Base-by-base conservation (phyloP, 2,113 vertebrate genomes). In the Melanotaenia duboulayi region DNA sequence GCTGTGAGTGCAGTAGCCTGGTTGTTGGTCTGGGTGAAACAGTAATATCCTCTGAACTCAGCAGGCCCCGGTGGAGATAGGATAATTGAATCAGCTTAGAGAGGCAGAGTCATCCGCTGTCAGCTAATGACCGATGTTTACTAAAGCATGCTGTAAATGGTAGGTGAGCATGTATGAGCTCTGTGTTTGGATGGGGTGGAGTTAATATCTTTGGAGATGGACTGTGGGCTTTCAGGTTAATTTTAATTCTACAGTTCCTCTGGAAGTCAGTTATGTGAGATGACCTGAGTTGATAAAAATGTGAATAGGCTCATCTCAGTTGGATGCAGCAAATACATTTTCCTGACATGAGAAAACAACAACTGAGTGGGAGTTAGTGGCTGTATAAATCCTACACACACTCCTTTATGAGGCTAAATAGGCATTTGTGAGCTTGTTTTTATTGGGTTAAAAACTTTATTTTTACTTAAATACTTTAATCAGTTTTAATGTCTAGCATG, bases 21-120 rank as follows among this genome's bases (percentile, higher is more conserved):
- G 56, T 74, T 76, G 74, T 58, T 61, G 73, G 4, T 42, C 72
- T 62, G 72, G 60, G 59, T 61, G 78, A 66, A 85, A 74, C 59
- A 44, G 55, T 56, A 48, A 67, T 69, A 77, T 74, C 76, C 68
- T 65, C 61, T 80, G 73, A 85, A 80, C 71, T 61, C 46, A 70
- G 60, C 76, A 68, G 83, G 69, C 81, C 76, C 83, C 66, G 42
- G 54, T 71, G 70, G 76, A 86, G 69, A 76, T 50, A 20, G 58
- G 51, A 79, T 84, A 90, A 82, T 88, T 89, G 89, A 88, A 78
- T 90, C 84, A 85, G 67, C 70, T 74, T 39, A n/a, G 66, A 83
- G 68, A 78, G 82, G 67, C 40, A 83, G 67, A 88, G 64, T 61
- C 75, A 79, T 62, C 75, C 7, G 58, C 81, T 83, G 71, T 83